Evolutionary conservation across 2,888 invertebrate species (phyloP).

Genomic region (Beris morrisii): DNA sequence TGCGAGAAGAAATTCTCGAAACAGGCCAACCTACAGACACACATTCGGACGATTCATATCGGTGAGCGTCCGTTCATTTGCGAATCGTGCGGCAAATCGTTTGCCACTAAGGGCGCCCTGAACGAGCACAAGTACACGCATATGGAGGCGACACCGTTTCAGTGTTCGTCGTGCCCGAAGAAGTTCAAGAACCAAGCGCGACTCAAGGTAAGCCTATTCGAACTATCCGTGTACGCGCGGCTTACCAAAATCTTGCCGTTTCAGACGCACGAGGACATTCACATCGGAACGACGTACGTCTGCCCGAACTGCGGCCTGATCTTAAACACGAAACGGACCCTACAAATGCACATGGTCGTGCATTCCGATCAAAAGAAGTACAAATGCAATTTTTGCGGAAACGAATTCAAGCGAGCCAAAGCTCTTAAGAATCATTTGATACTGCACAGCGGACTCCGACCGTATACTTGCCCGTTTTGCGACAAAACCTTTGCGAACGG

Average conservation of each 20-base stretch:
- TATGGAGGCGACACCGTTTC: constrained; percentile 56
- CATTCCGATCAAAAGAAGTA: constrained; percentile 52
- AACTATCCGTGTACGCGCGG: not conserved
- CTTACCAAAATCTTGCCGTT: constrained; percentile 13
- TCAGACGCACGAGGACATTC: constrained; percentile 56
- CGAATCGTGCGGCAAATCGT: constrained; percentile 57
- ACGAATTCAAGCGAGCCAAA: constrained; percentile 54
- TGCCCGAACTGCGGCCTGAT: constrained; percentile 55
- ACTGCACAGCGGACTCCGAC: constrained; percentile 53
- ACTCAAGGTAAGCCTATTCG: constrained; percentile 43
- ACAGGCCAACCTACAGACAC: constrained; percentile 33
- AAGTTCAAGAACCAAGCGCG: constrained; percentile 52
- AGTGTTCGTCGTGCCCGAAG: constrained; percentile 53
- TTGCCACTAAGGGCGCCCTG: constrained; percentile 57
- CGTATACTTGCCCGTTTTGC: constrained; percentile 55
- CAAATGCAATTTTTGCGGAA: constrained; percentile 53
- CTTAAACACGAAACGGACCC: constrained; percentile 57
- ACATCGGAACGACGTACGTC: constrained; percentile 53
- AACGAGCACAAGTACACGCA: constrained; percentile 59
- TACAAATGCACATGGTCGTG: constrained; percentile 56
- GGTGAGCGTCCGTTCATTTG: constrained; percentile 56
- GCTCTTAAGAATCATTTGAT: constrained; percentile 55
- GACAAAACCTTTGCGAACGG: constrained; percentile 54
- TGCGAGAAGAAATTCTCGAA: constrained; percentile 39
- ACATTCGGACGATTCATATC: constrained; percentile 43